phyloP scores from a whole-genome alignment of 2,888 invertebrate genomes.

The Napeogenes inachia region DNA sequence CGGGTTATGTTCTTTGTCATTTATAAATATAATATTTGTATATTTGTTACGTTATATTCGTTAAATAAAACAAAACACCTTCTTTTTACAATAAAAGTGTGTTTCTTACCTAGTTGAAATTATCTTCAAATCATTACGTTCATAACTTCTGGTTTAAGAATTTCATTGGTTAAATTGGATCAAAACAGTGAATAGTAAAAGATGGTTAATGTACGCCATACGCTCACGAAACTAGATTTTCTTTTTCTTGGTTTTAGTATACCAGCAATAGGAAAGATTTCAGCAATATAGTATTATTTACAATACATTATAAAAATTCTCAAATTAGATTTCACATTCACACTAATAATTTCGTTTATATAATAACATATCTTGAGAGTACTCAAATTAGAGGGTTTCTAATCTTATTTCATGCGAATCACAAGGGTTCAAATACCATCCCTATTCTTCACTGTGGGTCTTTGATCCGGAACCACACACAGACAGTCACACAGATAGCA shows the following conservation, averaged over 20 bases:
- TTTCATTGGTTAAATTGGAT: conserved; percentile 4
- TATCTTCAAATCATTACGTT: no score
- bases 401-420: not conserved
- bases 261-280: no score
- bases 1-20: no score
- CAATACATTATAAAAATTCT: no score
- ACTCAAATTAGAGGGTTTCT: no score
- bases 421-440: not conserved
- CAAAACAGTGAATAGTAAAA: not conserved
- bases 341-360: no score
- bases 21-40: not conserved
- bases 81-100: no score
- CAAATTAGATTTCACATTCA: no score
- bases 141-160: not conserved
- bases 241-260: not conserved
- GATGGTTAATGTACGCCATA: not conserved
- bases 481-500: not conserved
- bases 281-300: no score
- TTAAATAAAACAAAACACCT: no score
- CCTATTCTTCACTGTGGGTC: not conserved
- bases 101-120: no score
- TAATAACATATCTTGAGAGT: no score
- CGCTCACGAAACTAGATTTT: not conserved
- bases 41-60: not conserved
- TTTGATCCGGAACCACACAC: not conserved